Percentiles rank a stretch among this genome's conserved stretches.
Evolutionary conservation across 2,113 vertebrate species (phyloP).

Genomic region (Pheucticus melanocephalus): DNA sequence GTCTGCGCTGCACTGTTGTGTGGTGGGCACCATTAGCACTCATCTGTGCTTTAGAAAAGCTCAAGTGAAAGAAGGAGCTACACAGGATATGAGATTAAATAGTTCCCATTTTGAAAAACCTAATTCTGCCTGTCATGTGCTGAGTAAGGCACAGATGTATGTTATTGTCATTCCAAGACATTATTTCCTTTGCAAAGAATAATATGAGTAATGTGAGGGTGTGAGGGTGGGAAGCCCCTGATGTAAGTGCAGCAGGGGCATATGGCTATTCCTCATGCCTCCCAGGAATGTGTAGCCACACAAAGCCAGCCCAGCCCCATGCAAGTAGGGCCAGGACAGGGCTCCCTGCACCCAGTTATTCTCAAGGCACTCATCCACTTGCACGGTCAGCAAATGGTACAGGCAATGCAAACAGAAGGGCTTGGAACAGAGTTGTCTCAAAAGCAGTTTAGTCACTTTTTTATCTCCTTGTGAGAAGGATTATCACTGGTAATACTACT

Average conservation of each 20-base stretch:
- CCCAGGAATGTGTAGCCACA: neutral
- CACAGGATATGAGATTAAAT: neutral
- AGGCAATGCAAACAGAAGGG: neutral
- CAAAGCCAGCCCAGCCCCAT: rapidly evolving
- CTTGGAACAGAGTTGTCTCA: neutral
- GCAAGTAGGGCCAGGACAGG: rapidly evolving
- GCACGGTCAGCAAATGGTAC: neutral
- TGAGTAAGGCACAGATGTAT: neutral
- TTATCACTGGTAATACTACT: neutral
- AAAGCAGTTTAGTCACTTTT: neutral
- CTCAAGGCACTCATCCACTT: rapidly evolving
- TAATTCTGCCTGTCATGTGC: neutral
- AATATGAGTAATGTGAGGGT: neutral
- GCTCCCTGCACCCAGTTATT: rapidly evolving
- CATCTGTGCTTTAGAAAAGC: neutral
- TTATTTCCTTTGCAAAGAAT: neutral
- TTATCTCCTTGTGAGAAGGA: neutral
- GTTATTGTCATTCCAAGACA: neutral
- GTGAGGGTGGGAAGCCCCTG: neutral
- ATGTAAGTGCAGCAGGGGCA: neutral
- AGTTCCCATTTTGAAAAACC: neutral
- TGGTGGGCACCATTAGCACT: neutral
- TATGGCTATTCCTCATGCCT: neutral
- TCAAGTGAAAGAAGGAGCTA: neutral
- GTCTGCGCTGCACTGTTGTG: neutral